Evolutionary conservation across 2,113 vertebrate genomes (phyloP).

Genomic region (Capreolus pygargus): DNA sequence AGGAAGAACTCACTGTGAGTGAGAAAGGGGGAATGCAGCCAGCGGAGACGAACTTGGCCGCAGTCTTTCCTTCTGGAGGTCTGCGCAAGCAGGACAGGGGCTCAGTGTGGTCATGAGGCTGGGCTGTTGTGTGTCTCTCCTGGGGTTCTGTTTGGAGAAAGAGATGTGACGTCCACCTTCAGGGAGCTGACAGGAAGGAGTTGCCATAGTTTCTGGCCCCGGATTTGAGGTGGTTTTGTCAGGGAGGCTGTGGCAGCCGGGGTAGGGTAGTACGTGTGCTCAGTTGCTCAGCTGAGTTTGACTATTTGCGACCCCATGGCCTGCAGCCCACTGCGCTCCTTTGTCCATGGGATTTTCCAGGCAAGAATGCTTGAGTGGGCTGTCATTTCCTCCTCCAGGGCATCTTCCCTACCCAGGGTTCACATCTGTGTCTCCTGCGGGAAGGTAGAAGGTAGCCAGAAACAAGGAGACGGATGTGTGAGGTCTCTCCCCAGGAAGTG

Average conservation of each 20-base stretch:
- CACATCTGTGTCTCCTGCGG: not conserved
- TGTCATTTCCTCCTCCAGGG: not conserved
- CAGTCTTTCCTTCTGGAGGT: not conserved
- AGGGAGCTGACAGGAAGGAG: not conserved
- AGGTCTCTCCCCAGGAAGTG: not conserved
- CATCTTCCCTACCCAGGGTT: not conserved
- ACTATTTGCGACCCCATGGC: not conserved
- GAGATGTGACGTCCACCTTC: not conserved
- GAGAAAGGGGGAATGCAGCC: not conserved
- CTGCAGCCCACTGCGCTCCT: not conserved
- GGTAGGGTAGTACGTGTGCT: not conserved
- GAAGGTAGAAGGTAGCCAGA: not conserved
- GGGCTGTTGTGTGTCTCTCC: not conserved
- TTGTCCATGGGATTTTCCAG: not conserved
- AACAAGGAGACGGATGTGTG: accelerated
- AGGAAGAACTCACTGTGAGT: not conserved
- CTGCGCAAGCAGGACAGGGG: not conserved
- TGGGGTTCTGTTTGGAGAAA: not conserved
- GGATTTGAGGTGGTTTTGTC: not conserved
- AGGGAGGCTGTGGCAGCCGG: not conserved
- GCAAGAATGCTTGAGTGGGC: not conserved
- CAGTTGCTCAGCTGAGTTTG: not conserved
- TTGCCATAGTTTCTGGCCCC: not conserved
- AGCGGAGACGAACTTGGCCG: not conserved
- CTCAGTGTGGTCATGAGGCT: not conserved